Conservation (phyloP, 2,888 invertebrate genomes). For the Melanargia galathea region DNA sequence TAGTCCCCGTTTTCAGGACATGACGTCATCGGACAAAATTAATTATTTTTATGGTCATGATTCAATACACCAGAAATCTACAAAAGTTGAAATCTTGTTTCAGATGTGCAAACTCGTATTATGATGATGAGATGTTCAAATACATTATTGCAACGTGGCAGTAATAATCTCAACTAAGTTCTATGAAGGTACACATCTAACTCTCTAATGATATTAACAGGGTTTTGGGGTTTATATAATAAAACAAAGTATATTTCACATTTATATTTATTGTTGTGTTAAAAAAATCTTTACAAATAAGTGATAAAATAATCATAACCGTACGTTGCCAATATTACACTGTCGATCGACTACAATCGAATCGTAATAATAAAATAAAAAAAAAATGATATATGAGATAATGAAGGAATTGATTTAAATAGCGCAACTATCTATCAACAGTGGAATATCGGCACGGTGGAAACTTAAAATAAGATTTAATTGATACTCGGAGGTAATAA, state of each 20-base stretch:
- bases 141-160: no score
- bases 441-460: slow-evolving; percentile 60
- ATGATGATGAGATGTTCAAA: no score
- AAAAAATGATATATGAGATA: slow-evolving; percentile 35
- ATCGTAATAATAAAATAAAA: slow-evolving; percentile 39
- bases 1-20: no score
- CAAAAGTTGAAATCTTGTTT: no score
- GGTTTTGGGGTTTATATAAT: slow-evolving; percentile 31
- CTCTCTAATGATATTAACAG: no score
- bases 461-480: slow-evolving; percentile 76
- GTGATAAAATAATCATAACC: slow-evolving; percentile 75
- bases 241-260: slow-evolving; percentile 75
- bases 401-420: slow-evolving; percentile 39
- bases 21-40: no score
- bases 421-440: slow-evolving; percentile 40
- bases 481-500: slow-evolving; percentile 83
- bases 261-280: slow-evolving; percentile 82
- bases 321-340: slow-evolving; percentile 64
- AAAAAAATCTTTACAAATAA: slow-evolving; percentile 81
- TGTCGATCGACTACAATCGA: slow-evolving; percentile 47
- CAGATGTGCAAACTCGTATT: no score
- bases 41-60: no score
- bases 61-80: no score
- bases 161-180: no score
- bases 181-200: no score